Evolutionary conservation across 53 echinoderm and acorn worm species (phyloP), one percentile per base, ranked within the genome.

Genomic region (Antedon mediterranea): DNA sequence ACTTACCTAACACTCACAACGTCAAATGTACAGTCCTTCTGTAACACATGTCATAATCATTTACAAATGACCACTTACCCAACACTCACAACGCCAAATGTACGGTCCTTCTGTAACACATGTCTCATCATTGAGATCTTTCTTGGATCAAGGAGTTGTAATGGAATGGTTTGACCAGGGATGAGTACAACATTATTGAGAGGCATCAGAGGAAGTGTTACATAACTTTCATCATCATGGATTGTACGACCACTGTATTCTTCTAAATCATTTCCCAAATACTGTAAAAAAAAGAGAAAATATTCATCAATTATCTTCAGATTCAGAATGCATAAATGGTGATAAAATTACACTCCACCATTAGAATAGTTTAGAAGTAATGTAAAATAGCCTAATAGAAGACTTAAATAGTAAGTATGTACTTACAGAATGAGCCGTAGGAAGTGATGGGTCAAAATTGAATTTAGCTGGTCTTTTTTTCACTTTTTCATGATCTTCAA

Each of bases 201-300:
- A 44, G 90, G 89, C 75, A 98, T 81, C 30, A 98, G 78, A 11
- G 98, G 98, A 28, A 98, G 73, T 0, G 88, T 82, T 28, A 98
- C 81, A 30, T 78, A 88, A 42, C 92, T 90, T 33, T 98, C 92
- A 74, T 98, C 98, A 75, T 98, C 98, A 11, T 92, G 73, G 28
- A 98, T 92, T 13, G 98, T 98, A 43, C 98, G 80, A 29, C 98
- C 98, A 76, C 98, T 98, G 92, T 90, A 89, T 30, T 98, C 98
- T 71, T 98, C 90, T 32, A 98, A 81, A 73, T 98, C 98, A 78
- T 73, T 82, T 28, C 98, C 98, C 32, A 98, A 86, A 43, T 97
- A 97, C 97, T 93, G 32, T n/a, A 29, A 34, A 29, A 9, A 32
- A 29, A 44, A 57, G 76, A 11, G 0, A 71, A 32, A 32, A n/a